These are phyloP conservation scores for Iphiclides podalirius DNA, from an alignment of 2,888 invertebrate genomes.

Conservation along the genomic window DNA sequence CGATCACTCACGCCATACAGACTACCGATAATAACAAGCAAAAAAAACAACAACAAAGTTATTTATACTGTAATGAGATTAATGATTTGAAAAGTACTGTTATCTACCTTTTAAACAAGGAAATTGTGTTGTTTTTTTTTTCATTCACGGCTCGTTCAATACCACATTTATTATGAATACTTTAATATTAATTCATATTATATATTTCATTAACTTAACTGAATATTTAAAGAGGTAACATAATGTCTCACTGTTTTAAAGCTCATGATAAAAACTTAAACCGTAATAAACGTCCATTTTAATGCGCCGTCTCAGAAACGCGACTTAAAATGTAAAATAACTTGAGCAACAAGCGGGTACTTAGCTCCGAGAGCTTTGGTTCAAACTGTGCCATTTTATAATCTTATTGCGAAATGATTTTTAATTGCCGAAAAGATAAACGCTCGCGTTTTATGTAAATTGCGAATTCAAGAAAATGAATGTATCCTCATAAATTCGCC, in stretches of 20 bases:
- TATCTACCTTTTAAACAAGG: too few species aligned
- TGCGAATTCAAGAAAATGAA: background rate
- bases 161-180: too few species aligned
- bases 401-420: constrained; percentile 14
- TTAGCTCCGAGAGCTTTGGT: constrained; percentile 15
- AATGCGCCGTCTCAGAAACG: constrained; percentile 2
- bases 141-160: too few species aligned
- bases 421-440: constrained; percentile 10
- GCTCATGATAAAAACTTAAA: constrained; percentile 4
- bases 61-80: too few species aligned
- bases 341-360: constrained; percentile 8
- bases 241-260: background rate
- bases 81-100: too few species aligned
- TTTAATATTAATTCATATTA: too few species aligned
- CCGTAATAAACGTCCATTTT: constrained; percentile 1
- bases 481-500: background rate
- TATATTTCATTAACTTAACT: too few species aligned
- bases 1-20: too few species aligned
- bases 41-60: too few species aligned
- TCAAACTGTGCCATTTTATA: constrained; percentile 18
- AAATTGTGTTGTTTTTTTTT: too few species aligned
- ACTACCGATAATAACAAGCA: too few species aligned
- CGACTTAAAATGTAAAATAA: constrained; percentile 12
- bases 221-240: too few species aligned
- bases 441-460: background rate